Base-by-base conservation (phyloP, 2,797 vertebrate species). In the Sebastes flavidus region DNA sequence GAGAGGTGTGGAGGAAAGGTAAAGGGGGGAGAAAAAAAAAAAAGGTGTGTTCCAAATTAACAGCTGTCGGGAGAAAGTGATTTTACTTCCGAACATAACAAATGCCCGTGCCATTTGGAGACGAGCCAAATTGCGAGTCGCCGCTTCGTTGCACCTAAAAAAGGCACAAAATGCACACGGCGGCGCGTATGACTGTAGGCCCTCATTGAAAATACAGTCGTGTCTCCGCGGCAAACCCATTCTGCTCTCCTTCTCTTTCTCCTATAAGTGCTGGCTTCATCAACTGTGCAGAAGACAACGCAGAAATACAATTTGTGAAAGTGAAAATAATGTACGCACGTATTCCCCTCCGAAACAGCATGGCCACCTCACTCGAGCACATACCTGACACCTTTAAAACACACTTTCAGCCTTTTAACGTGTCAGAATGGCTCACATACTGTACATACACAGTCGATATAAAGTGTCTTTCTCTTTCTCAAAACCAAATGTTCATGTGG, bases 181-280 rank as follows among this genome's bases (percentile, higher is more conserved):
- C 22, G 29, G 72, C 34, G 20, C 7, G n/a, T 71, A 34, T 56
- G 87, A 89, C 88, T 89, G 79, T 72, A 65, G 85, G 81, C 77
- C 71, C 85, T 91, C 86, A 87, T 91, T 91, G 87, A 87, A 84
- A 93, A 85, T 18, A 62, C 75, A 87, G 80, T 92, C 86, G 75
- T 85, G 88, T 81, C 61, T 78, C 84, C 3, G 78, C 77, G 65
- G 82, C 10, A 79, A 90, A 83, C 55, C 18, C 72, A 78, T 78
- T 82, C 67, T 59, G 58, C 77, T 81, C 75, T 22, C 29, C 13
- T n/a, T 70, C 36, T 63, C 49, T 55, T 27, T 65, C 70, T 30
- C 29, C 55, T 30, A 20, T 36, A n/a, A 84, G 36, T 16, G 49
- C 75, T 2, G 38, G 54, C 79, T 77, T 77, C 59, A 69, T 68